Base-by-base conservation (phyloP, 2,888 invertebrate genomes). In the Leptura quadrifasciata region DNA sequence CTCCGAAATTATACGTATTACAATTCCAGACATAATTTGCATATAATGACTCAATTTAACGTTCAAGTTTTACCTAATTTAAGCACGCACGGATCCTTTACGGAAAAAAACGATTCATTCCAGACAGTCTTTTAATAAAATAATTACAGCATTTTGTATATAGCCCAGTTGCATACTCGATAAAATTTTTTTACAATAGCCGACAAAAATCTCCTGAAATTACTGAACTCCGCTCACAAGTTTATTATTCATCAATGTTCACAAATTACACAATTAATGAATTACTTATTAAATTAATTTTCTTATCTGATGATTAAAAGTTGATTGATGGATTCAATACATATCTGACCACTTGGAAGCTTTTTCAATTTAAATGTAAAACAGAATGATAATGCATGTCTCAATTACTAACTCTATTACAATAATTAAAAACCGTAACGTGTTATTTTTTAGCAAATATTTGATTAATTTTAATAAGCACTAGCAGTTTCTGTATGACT, bases 31-130 rank as follows among this genome's bases (percentile, higher is more conserved):
- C 58, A 5, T 21, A 61, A 27, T 75, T 71, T 75, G 70, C 75
- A 75, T 75, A 71, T 75, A 75, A 75, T 75, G 55, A 71, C 75
- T 75, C 68, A 75, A 75, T 75, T 65, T 39, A n/a, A 24, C 61
- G 35, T 17, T 61, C 31, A 61, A 17, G 6, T 57, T 57, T 57
- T 57, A 21, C 20, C 21, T 57, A 57, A 57, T 20, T 57, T 57
- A 57, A 57, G 47, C 47, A n/a, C 47, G 15, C 47, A 47, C n/a
- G 47, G 47, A n/a, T n/a, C n/a, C 47, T 2, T 47, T n/a, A 15
- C 47, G 5, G n/a, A 15, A n/a, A 47, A 47, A 47, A 6, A 10
- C 15, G 39, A 39, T 39, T 15, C 2, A 39, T 39, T 39, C 39
- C 39, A 47, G 47, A n/a, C 47, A 47, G n/a, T 47, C n/a, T n/a